These are phyloP conservation scores for Cryptocephalus moraei DNA, from an alignment of 2,888 invertebrate genomes.

Conservation along the genomic window DNA sequence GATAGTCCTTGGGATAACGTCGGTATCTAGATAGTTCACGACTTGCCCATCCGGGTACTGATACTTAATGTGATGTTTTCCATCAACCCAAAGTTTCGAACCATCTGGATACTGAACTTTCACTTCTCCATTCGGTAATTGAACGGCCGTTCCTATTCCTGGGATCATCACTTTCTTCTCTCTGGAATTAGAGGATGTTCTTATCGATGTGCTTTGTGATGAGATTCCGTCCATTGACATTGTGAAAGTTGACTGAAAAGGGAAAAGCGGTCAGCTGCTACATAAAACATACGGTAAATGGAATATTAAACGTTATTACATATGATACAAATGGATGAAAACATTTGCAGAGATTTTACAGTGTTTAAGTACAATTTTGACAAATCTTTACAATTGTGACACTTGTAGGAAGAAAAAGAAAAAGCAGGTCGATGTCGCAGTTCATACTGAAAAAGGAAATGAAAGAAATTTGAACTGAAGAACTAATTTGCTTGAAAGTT, in stretches of 20 bases:
- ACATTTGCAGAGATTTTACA: too few species aligned
- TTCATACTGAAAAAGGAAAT: too few species aligned
- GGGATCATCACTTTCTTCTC: constrained; percentile 30
- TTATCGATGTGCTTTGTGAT: constrained; percentile 13
- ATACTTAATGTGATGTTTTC: constrained; percentile 23
- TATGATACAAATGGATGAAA: too few species aligned
- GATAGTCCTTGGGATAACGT: constrained; percentile 32
- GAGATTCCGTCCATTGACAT: constrained; percentile 24
- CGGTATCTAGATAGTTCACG: constrained; percentile 29
- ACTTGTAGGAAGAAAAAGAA: too few species aligned
- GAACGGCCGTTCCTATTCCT: constrained; percentile 33
- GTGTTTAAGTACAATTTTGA: too few species aligned
- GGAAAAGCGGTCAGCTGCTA: too few species aligned
- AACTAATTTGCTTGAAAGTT: too few species aligned
- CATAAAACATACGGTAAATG: too few species aligned
- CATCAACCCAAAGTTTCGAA: constrained; percentile 33
- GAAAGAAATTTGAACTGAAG: too few species aligned
- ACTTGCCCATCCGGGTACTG: constrained; percentile 31
- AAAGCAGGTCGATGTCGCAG: too few species aligned
- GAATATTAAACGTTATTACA: too few species aligned
- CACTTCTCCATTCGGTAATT: constrained; percentile 32
- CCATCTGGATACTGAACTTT: constrained; percentile 33
- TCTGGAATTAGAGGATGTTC: constrained; percentile 17
- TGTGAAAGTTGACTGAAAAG: constrained; percentile 32
- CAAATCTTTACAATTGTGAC: too few species aligned